Base-by-base conservation (phyloP, 2,888 invertebrate species). In the Malthinus flaveolus region DNA sequence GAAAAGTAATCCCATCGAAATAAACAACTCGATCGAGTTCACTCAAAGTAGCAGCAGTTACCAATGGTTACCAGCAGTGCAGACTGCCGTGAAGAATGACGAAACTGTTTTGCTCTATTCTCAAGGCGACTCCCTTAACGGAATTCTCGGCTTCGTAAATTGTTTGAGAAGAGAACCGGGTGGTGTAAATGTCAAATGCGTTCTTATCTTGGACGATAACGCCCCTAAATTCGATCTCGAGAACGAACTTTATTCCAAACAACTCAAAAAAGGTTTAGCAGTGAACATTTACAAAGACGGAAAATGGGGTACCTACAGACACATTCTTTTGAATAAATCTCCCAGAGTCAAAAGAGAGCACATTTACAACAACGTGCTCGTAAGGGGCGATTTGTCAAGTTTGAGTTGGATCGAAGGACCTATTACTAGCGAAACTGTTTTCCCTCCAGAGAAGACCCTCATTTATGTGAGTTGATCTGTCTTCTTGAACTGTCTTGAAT, bases 131-230 rank as follows among this genome's bases (percentile, higher is more conserved):
- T 81, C 82, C 1, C 79, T 86, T 6, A 91, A 84, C 73, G 98
- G 98, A 9, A 81, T 96, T 0, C 75, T 89, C 68, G 98, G 97
- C n/a, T 79, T 97, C 51, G 86, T 92, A 0, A 95, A 95, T 69
- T 96, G 96, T 75, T 75, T 97, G 31, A 83, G 90, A 57, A 88
- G 84, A 68, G 95, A 96, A 72, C 82, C 84, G 1, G 83, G 83
- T 46, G 75, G 77, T 2, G 75, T 85, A 64, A 74, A 84, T 1
- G 79, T 86, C 1, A 81, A 82, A 49, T 86, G 86, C 50, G 75
- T 90, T 5, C 80, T 87, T n/a, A 84, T 90, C 50, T 74, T 84
- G 57, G 85, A 86, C 64, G 49, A 54, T 8, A 47, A 80, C 48
- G 89, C 88, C 0, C 89, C 90, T 0, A 72, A 79, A 1, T 92